phyloP scores from a whole-genome alignment of 2,797 vertebrate species.

The Acanthiza pusilla region DNA sequence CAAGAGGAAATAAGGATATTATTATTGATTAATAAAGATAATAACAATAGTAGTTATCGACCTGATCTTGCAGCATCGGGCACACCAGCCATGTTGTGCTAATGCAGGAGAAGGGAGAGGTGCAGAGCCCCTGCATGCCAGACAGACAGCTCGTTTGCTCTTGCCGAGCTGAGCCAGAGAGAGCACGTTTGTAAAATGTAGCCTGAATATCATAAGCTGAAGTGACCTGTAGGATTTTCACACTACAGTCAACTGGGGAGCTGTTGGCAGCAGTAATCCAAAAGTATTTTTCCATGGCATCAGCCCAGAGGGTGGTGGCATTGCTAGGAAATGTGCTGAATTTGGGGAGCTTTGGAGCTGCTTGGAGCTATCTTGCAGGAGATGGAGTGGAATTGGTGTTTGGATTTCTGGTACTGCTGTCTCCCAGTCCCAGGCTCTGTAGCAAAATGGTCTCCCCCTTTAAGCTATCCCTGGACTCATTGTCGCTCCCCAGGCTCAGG shows the following conservation, averaged over 20 bases:
- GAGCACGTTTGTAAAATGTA: not conserved
- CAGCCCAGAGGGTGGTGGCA: not conserved
- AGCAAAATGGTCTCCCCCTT: not conserved
- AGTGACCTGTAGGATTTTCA: slow-evolving; percentile 3
- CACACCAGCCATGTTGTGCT: not conserved
- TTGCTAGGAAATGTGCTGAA: not conserved
- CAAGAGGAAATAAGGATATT: slow-evolving; percentile 6
- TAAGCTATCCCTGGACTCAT: not conserved
- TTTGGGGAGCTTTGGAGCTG: not conserved
- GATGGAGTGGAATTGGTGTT: not conserved
- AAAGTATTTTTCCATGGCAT: not conserved
- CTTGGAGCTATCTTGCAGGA: not conserved
- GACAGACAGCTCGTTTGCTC: not conserved
- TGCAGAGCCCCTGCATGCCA: not conserved
- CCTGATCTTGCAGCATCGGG: not conserved
- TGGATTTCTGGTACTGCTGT: not conserved
- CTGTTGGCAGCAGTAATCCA: not conserved
- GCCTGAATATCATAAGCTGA: not conserved
- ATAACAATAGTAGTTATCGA: not conserved
- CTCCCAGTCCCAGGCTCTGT: not conserved
- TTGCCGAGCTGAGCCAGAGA: accelerated
- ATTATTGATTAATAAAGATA: slow-evolving; percentile 33
- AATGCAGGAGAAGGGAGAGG: not conserved
- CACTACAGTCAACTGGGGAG: not conserved
- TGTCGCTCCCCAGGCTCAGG: accelerated